Percentiles rank a stretch among this genome's conserved stretches.
Evolutionary conservation across 2,797 vertebrate genomes (phyloP).

Genomic region (Amphiprion clarkii): DNA sequence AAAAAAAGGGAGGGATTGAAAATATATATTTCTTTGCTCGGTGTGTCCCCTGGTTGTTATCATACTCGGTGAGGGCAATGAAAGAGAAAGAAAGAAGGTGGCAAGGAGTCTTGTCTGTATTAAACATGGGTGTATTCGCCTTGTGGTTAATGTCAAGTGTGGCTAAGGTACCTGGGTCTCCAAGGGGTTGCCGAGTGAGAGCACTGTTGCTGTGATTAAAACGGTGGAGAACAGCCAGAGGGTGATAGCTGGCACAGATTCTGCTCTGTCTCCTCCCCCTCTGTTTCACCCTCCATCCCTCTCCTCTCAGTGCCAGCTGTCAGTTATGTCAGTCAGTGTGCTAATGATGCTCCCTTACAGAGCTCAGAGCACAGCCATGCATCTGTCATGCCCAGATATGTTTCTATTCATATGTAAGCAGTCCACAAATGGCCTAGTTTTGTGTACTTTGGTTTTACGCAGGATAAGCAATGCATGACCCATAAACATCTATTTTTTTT

Average conservation of each 20-base stretch:
- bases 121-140: conserved; percentile 70
- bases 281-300: conserved; percentile 70
- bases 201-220: conserved; percentile 81
- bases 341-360: conserved; percentile 70
- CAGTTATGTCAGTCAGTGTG: conserved; percentile 78
- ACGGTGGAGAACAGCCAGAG: conserved; percentile 76
- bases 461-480: conserved; percentile 26
- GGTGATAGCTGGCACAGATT: conserved; percentile 82
- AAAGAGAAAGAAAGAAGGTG: conserved; percentile 39
- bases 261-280: conserved; percentile 67
- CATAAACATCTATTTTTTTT: conserved; percentile 31
- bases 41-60: conserved; percentile 38
- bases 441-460: conserved; percentile 13
- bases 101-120: conserved; percentile 60
- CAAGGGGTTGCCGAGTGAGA: conserved; percentile 75
- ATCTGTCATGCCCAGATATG: conserved; percentile 60
- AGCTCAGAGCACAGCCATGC: conserved; percentile 57
- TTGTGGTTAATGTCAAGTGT: conserved; percentile 82
- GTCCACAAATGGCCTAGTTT: conserved; percentile 57
- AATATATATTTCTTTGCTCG: conserved; percentile 20
- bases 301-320: conserved; percentile 74
- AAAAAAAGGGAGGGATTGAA: conserved; percentile 8
- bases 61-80: conserved; percentile 12
- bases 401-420: conserved; percentile 50
- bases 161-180: conserved; percentile 82